Evolutionary conservation across 2,113 vertebrate genomes (phyloP).

Genomic region (Salvelinus namaycush): DNA sequence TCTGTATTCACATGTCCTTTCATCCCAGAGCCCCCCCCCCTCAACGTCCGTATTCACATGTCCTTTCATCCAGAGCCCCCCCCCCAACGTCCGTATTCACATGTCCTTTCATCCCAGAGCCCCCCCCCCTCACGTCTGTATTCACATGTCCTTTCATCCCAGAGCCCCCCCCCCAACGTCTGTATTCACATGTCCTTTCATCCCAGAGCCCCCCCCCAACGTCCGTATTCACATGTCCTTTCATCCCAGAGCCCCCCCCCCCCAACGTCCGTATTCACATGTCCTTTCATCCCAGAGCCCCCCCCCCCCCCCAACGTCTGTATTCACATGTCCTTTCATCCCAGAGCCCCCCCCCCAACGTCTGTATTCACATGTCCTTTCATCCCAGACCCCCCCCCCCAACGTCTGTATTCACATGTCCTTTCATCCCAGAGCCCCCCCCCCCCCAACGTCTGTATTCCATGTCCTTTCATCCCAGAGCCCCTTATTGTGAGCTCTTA

Average conservation of each 20-base stretch:
- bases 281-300: background rate
- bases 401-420: no score
- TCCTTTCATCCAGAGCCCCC: background rate
- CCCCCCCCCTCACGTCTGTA: conserved; percentile 41
- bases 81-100: background rate
- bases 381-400: background rate
- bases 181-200: conserved; percentile 17
- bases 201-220: background rate
- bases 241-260: background rate
- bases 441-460: conserved; percentile 43
- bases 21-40: background rate
- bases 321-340: background rate
- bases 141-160: background rate
- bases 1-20: conserved; percentile 29
- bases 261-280: background rate
- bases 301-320: conserved; percentile 24
- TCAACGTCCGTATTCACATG: conserved; percentile 28
- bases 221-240: background rate
- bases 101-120: background rate
- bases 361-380: conserved; percentile 29
- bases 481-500: no score
- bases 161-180: conserved; percentile 11
- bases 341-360: background rate
- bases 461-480: background rate
- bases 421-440: no score